Conservation (phyloP, 2,888 invertebrate species). For the Neuroscelio doddi region DNA sequence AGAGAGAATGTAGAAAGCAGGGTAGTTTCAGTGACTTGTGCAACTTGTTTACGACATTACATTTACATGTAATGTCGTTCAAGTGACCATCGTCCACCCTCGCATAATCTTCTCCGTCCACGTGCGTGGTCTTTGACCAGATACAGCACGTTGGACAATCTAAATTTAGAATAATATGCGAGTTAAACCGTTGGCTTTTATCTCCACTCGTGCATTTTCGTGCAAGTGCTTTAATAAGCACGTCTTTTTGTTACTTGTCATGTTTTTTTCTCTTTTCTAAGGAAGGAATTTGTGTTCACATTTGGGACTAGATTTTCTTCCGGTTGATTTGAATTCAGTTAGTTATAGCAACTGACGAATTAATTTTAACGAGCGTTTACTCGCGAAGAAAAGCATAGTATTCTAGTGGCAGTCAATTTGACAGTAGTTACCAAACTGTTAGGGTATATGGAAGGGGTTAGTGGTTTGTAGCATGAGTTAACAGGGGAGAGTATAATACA, state of each 20-base stretch:
- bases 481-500: constrained; percentile 65
- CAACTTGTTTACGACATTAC: constrained; percentile 67
- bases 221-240: constrained; percentile 15
- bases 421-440: constrained; percentile 70
- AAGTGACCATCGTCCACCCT: constrained; percentile 62
- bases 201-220: constrained; percentile 14
- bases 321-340: constrained; percentile 12
- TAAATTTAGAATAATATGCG: constrained; percentile 46
- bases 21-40: constrained; percentile 45
- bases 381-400: constrained; percentile 43
- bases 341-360: constrained; percentile 21
- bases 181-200: constrained; percentile 43
- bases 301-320: too few species aligned
- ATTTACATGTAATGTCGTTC: constrained; percentile 64
- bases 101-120: constrained; percentile 39
- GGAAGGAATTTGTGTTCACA: too few species aligned
- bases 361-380: constrained; percentile 51
- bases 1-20: constrained; percentile 18
- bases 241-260: not conserved
- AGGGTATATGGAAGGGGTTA: constrained; percentile 62
- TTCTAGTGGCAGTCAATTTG: constrained; percentile 57
- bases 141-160: constrained; percentile 69
- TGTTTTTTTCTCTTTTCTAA: constrained; percentile 8
- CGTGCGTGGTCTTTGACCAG: constrained; percentile 50
- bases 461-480: constrained; percentile 64